Percentiles rank a stretch among this genome's conserved stretches.
Evolutionary conservation across 2,888 invertebrate genomes (phyloP).

Genomic region (Pristionchus mayeri): DNA sequence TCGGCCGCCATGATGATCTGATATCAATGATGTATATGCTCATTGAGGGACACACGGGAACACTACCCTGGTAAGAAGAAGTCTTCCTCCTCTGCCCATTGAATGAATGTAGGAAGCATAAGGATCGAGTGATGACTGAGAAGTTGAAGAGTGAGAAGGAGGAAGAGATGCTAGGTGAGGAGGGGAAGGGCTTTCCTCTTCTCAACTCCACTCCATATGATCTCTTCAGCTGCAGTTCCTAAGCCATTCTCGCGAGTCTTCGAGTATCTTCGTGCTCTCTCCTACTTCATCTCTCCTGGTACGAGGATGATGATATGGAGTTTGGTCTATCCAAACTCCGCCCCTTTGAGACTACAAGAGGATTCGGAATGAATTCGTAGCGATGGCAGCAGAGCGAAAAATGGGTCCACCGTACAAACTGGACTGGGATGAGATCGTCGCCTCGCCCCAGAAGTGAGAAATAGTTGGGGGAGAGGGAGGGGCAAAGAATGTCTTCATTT

Average conservation of each 20-base stretch:
- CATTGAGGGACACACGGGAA: background rate
- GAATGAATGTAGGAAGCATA: slow-evolving; percentile 22
- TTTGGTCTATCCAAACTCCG: too few species aligned
- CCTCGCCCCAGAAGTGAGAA: too few species aligned
- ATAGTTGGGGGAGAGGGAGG: too few species aligned
- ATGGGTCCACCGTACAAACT: background rate
- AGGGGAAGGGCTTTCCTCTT: background rate
- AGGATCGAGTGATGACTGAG: slow-evolving; percentile 33
- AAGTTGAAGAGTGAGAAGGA: slow-evolving; percentile 36
- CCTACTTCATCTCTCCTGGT: slow-evolving; percentile 39
- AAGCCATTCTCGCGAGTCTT: background rate
- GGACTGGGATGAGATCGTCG: slow-evolving; percentile 11
- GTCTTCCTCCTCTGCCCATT: background rate
- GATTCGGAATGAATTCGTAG: background rate
- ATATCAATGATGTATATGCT: slow-evolving; percentile 45
- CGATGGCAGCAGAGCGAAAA: background rate
- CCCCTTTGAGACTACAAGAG: slow-evolving; percentile 10
- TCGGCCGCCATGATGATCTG: slow-evolving; percentile 35
- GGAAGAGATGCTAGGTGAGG: slow-evolving; percentile 29
- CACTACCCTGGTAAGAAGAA: slow-evolving; percentile 25
- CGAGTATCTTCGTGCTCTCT: background rate
- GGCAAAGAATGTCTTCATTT: too few species aligned
- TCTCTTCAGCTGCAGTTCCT: background rate
- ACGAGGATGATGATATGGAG: too few species aligned
- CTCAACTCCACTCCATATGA: background rate